A percentile compares a stretch with the other conserved stretches of the same genome.
phyloP scores from a whole-genome alignment of 2,797 vertebrate genomes.

The Morelia viridis region DNA sequence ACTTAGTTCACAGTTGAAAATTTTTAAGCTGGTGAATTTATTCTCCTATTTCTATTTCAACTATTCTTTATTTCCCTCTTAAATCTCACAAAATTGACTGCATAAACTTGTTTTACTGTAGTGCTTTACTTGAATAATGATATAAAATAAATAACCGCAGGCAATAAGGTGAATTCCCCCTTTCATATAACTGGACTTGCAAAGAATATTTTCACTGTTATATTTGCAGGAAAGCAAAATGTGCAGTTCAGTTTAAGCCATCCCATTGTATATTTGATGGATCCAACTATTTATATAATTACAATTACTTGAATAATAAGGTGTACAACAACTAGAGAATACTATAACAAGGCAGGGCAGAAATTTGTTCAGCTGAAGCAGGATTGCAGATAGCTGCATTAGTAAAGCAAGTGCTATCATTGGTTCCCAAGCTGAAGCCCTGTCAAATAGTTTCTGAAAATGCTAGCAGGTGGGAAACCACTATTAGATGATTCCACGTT shows the following conservation, averaged over 20 bases:
- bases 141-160: constrained; percentile 20
- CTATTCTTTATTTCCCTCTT: constrained; percentile 46
- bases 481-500: background rate
- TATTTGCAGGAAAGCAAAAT: constrained; percentile 30
- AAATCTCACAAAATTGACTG: constrained; percentile 38
- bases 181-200: background rate
- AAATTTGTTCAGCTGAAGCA: background rate
- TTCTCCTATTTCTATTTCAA: constrained; percentile 26
- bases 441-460: no score
- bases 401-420: no score
- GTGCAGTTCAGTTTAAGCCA: constrained; percentile 15
- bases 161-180: constrained; percentile 43
- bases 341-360: background rate
- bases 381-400: background rate
- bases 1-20: constrained; percentile 36
- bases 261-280: background rate
- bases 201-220: constrained; percentile 26
- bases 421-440: background rate
- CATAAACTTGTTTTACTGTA: constrained; percentile 38
- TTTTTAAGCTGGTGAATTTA: constrained; percentile 49
- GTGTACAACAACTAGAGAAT: background rate
- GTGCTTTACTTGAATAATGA: constrained; percentile 11
- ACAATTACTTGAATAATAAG: constrained; percentile 12
- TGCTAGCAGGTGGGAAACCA: background rate
- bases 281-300: background rate